Evolutionary conservation across 2,888 invertebrate genomes (phyloP).

Genomic region (Oscheius sp.): DNA sequence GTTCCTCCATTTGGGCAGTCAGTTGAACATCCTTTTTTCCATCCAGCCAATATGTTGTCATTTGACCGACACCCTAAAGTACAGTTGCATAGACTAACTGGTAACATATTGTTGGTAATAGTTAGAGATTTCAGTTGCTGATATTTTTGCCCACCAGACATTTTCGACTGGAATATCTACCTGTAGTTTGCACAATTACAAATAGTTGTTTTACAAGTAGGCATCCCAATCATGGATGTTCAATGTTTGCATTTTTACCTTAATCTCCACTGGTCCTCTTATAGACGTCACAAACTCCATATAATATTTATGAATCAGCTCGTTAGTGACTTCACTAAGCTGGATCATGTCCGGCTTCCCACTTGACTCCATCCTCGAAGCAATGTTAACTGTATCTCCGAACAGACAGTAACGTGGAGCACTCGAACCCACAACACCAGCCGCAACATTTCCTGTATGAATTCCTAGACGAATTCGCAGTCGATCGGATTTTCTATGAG

Average conservation of each 20-base stretch:
- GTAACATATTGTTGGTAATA: too few species aligned
- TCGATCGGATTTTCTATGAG: conserved; percentile 55
- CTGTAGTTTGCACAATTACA: too few species aligned
- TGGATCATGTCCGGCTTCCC: conserved; percentile 67
- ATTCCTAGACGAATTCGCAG: conserved; percentile 66
- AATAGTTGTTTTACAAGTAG: not conserved
- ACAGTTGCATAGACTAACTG: not conserved
- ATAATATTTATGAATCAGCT: conserved; percentile 45
- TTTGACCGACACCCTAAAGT: conserved; percentile 58
- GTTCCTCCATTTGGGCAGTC: conserved; percentile 9
- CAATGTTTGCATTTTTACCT: too few species aligned
- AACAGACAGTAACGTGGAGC: conserved; percentile 69
- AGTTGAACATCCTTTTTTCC: conserved; percentile 39
- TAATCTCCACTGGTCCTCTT: conserved; percentile 64
- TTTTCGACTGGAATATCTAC: too few species aligned
- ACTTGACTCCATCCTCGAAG: conserved; percentile 66
- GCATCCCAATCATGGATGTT: too few species aligned
- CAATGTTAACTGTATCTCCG: conserved; percentile 68
- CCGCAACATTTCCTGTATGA: conserved; percentile 66
- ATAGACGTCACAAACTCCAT: conserved; percentile 57
- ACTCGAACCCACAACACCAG: conserved; percentile 67
- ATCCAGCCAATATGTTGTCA: conserved; percentile 64
- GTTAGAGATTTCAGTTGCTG: too few species aligned
- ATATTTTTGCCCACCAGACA: too few species aligned
- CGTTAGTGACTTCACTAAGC: conserved; percentile 36